These are phyloP conservation scores for Eupeodes latifasciatus DNA, from an alignment of 2,888 invertebrate genomes.

Conservation along the genomic window DNA sequence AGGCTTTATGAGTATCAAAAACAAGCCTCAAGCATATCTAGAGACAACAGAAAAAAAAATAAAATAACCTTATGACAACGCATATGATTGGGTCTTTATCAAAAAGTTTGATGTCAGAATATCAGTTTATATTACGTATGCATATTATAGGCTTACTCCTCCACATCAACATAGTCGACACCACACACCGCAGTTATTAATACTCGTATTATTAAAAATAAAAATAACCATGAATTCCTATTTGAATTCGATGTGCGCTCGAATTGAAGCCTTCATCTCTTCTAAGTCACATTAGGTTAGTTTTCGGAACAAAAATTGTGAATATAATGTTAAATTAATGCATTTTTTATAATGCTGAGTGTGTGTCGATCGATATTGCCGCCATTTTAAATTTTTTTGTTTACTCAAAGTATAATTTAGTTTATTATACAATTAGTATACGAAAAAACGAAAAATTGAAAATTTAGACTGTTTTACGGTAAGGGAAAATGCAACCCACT, in stretches of 20 bases:
- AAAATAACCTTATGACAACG: slow-evolving; percentile 24
- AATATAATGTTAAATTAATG: background rate
- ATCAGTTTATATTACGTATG: slow-evolving; percentile 49
- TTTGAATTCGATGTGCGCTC: slow-evolving; percentile 22
- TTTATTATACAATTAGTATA: slow-evolving; percentile 2
- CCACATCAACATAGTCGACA: background rate
- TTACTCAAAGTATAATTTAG: background rate
- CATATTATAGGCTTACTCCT: slow-evolving; percentile 40
- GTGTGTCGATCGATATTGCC: background rate
- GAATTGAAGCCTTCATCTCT: slow-evolving; percentile 22
- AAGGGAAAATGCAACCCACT: too few relatives aligned
- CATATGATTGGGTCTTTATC: slow-evolving; percentile 67
- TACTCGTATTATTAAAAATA: background rate
- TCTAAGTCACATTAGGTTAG: background rate
- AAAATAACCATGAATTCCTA: slow-evolving; percentile 5
- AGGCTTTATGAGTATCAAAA: slow-evolving; percentile 46
- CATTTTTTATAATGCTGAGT: background rate
- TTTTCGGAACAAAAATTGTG: slow-evolving; percentile 1
- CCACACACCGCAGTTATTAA: background rate
- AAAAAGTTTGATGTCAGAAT: slow-evolving; percentile 46
- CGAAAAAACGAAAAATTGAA: background rate
- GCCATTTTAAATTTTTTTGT: slow-evolving; percentile 11
- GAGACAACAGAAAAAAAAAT: slow-evolving; percentile 20
- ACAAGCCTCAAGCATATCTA: slow-evolving; percentile 40
- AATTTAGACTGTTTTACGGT: too few relatives aligned